Evolutionary conservation across 2,113 vertebrate species (phyloP).

Genomic region (Leiothrix lutea): DNA sequence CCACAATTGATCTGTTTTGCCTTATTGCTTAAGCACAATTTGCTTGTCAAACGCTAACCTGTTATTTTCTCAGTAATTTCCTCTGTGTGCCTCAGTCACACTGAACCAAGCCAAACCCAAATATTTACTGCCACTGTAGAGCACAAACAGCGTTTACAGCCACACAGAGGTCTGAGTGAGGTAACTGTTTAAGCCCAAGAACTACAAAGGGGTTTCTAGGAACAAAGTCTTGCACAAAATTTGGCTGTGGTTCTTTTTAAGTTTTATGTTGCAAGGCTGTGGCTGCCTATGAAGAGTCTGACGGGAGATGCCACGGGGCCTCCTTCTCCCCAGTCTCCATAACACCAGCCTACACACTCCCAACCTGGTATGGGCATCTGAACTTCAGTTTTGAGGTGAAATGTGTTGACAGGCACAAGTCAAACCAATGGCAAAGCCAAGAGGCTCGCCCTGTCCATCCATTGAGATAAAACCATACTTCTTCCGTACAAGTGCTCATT

Average conservation of each 20-base stretch:
- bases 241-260: neutral
- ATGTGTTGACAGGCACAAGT: rapidly evolving
- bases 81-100: neutral
- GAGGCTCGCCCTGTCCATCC: neutral
- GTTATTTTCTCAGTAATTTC: neutral
- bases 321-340: rapidly evolving
- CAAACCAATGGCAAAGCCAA: neutral
- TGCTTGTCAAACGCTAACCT: neutral
- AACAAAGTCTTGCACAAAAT: neutral
- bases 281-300: neutral
- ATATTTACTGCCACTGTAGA: neutral
- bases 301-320: rapidly evolving
- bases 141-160: neutral
- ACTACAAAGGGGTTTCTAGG: neutral
- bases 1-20: neutral
- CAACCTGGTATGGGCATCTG: neutral
- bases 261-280: neutral
- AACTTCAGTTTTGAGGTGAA: neutral
- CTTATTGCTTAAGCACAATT: neutral
- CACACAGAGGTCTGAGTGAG: neutral
- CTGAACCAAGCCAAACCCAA: neutral
- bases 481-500: neutral
- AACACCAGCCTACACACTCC: neutral
- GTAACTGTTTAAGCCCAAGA: neutral
- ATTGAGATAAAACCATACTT: neutral